A percentile compares a stretch with the other conserved stretches of the same genome.
Evolutionary conservation across 2,113 vertebrate genomes (phyloP).

Genomic region (Peromyscus polionotus): DNA sequence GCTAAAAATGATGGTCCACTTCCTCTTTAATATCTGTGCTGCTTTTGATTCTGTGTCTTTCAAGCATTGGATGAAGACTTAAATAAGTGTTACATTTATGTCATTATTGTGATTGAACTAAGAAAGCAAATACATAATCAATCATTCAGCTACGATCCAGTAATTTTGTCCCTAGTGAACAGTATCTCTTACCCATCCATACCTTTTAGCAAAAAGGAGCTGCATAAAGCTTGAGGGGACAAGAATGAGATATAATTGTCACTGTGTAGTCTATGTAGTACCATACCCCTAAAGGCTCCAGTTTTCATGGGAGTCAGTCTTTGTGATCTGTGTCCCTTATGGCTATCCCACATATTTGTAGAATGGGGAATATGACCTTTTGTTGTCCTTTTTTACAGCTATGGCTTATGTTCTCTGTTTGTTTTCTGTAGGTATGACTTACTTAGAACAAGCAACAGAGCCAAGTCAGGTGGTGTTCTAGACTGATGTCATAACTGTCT

Average conservation of each 20-base stretch:
- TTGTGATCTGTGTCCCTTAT: not conserved
- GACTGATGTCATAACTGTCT: not conserved
- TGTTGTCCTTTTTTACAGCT: not conserved
- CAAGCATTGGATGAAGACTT: not conserved
- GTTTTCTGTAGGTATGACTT: not conserved
- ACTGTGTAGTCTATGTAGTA: not conserved
- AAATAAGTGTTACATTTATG: not conserved
- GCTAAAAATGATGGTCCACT: not conserved
- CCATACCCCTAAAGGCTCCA: not conserved
- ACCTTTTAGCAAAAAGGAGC: not conserved
- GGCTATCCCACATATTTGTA: not conserved
- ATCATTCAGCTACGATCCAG: not conserved
- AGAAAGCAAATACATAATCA: constrained; percentile 27
- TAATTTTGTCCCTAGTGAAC: not conserved
- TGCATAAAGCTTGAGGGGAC: no score
- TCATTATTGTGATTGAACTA: not conserved
- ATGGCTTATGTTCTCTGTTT: not conserved
- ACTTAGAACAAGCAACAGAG: not conserved
- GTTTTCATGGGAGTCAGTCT: not conserved
- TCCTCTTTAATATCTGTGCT: not conserved
- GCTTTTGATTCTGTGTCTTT: not conserved
- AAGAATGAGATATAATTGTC: not conserved
- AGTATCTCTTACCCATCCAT: not conserved
- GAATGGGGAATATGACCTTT: not conserved
- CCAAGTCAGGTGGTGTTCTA: not conserved